These are phyloP conservation scores for Drosophila ironensis DNA, from an alignment of 1,140 invertebrate species.

Conservation along the genomic window DNA sequence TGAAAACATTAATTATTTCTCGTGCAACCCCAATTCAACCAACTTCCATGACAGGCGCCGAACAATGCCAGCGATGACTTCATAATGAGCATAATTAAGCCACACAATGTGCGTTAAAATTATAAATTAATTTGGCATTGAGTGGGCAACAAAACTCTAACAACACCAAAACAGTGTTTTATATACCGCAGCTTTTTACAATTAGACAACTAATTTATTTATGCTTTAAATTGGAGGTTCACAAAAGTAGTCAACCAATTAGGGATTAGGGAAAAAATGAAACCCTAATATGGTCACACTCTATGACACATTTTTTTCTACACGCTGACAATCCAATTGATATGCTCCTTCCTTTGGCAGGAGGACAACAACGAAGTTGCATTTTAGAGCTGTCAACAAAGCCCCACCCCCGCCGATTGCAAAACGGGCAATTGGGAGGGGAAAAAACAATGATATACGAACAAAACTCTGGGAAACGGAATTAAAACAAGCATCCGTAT, in stretches of 20 bases:
- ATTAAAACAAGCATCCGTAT: conserved; percentile 59
- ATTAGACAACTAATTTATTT: conserved; percentile 4
- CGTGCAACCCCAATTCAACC: conserved; percentile 31
- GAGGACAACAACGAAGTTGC: conserved; percentile 23
- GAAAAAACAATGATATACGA: conserved; percentile 7
- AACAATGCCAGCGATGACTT: conserved; percentile 32
- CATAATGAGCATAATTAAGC: conserved; percentile 54
- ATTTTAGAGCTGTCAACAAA: conserved; percentile 55
- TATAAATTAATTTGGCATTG: conserved; percentile 39
- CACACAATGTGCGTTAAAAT: conserved; percentile 39
- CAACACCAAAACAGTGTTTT: not conserved
- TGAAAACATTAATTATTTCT: conserved; percentile 62
- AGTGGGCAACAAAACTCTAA: conserved; percentile 9
- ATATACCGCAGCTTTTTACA: conserved; percentile 1
- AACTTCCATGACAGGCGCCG: conserved; percentile 25
- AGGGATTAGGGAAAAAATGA: not conserved
- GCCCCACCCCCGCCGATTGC: not conserved
- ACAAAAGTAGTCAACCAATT: not conserved
- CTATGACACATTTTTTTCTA: conserved; percentile 42
- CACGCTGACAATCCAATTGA: conserved; percentile 74
- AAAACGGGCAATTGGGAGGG: not conserved
- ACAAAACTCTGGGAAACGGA: conserved; percentile 51
- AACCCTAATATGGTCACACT: conserved; percentile 30
- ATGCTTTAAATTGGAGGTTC: not conserved
- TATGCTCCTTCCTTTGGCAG: conserved; percentile 26